Evolutionary conservation across 1,140 invertebrate species (phyloP), one percentile per base, ranked within the genome.

Genomic region (Lycorma delicatula): DNA sequence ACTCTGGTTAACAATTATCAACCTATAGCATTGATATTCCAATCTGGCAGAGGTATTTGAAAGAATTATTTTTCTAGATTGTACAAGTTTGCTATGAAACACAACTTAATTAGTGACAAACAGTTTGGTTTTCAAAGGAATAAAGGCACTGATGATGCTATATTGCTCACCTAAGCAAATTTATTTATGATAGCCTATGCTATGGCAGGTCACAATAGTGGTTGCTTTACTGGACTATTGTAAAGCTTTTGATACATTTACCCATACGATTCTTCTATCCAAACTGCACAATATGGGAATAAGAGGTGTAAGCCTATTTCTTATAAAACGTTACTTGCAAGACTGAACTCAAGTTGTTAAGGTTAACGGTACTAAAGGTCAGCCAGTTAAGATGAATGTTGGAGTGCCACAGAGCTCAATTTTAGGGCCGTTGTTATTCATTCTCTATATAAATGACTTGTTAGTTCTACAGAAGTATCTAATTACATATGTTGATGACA

Each of bases 101-200:
- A 29, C 25, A 56, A 56, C 13, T 5, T 48, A 20, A 56, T 56
- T 7, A 46, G 23, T 18, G 16, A 9, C 9, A 56, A 28, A 22
- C 44, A 56, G 16, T 56, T 56, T 31, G 54, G 26, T 1, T 56
- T 56, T 47, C 20, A 47, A 12, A 46, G 18, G 26, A n/a, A 48
- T 18, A 47, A 25, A 48, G 26, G 54, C 29, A 47, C 54, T 20
- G 46, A 16, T 48, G 41, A 56, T 38, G 55, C 55, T 38, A 11
- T 50, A n/a, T n/a, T 26, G 26, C 18, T 50, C 38, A 34, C 22
- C 7, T 26, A 1, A 20, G 36, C 7, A 18, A 31, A 16, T 47
- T 18, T 48, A 47, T 56, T 29, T 47, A 56, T 47, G 26, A 31
- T 2, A 46, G 31, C 2, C 1, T 56, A 38, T 5, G 36, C 36